Evolutionary conservation across 2,888 invertebrate genomes (phyloP).

Genomic region (Agrotis exclamationis): DNA sequence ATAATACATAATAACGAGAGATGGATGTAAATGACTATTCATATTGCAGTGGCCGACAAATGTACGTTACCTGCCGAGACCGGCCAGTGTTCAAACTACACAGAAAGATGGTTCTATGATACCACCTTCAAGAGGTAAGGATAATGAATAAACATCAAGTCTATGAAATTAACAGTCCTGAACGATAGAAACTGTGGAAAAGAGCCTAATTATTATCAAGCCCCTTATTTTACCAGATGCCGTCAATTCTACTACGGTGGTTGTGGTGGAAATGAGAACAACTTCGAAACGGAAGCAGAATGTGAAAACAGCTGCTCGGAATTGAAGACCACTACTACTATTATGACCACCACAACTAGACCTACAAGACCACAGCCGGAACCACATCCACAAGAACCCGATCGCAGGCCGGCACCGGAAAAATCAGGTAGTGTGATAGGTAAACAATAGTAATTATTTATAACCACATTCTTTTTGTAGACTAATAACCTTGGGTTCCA

Average conservation of each 20-base stretch:
- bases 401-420: slow-evolving; percentile 3
- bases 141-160: background rate
- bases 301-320: slow-evolving; percentile 93
- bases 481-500: too few relatives aligned
- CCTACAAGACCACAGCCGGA: slow-evolving; percentile 31
- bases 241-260: slow-evolving; percentile 97
- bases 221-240: slow-evolving; percentile 87
- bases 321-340: slow-evolving; percentile 70
- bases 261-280: slow-evolving; percentile 97
- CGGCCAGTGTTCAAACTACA: slow-evolving; percentile 95
- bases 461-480: background rate
- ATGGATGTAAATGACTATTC: slow-evolving; percentile 4
- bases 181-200: background rate
- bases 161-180: background rate
- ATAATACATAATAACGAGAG: background rate
- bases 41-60: slow-evolving; percentile 80
- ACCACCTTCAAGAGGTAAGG: slow-evolving; percentile 91
- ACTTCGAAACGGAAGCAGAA: slow-evolving; percentile 93
- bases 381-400: slow-evolving; percentile 1
- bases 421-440: slow-evolving; percentile 33
- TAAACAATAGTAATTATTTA: background rate
- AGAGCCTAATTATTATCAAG: background rate
- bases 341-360: slow-evolving; percentile 81
- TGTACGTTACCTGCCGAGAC: slow-evolving; percentile 94
- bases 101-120: slow-evolving; percentile 96